phyloP scores from a whole-genome alignment of 2,888 invertebrate species.

The Halictus quadricinctus region DNA sequence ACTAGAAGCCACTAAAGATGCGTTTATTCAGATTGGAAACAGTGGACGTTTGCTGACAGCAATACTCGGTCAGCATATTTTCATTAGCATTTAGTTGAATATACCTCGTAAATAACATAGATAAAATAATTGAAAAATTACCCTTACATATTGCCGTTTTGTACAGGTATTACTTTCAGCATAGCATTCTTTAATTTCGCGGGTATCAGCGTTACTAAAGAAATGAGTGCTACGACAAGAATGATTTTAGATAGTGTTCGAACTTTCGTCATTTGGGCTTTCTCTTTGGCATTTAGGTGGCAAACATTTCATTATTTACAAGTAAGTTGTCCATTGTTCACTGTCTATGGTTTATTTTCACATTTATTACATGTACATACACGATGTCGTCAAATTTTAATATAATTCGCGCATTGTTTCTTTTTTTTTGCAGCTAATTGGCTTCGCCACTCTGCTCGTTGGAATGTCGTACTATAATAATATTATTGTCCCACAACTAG shows the following conservation, averaged over 20 bases:
- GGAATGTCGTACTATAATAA: constrained; percentile 94
- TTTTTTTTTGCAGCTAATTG: constrained; percentile 85
- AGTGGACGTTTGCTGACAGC: constrained; percentile 86
- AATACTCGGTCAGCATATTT: constrained; percentile 84
- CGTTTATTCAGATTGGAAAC: constrained; percentile 91
- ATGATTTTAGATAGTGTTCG: constrained; percentile 95
- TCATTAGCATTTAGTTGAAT: neutral
- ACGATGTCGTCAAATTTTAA: neutral
- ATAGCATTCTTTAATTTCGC: constrained; percentile 97
- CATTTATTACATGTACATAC: neutral
- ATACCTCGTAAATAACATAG: neutral
- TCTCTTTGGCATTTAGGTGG: constrained; percentile 89
- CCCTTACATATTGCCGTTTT: constrained; percentile 2
- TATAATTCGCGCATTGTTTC: neutral
- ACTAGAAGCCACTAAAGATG: constrained; percentile 93
- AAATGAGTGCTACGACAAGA: constrained; percentile 95
- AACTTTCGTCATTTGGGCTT: constrained; percentile 94
- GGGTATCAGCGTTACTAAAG: constrained; percentile 95
- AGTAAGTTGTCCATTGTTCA: constrained; percentile 77
- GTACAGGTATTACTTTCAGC: constrained; percentile 89
- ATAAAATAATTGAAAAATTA: constrained; percentile 17
- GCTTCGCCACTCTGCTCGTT: constrained; percentile 89
- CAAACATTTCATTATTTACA: constrained; percentile 92
- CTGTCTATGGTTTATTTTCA: neutral
- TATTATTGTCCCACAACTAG: constrained; percentile 81